These are phyloP conservation scores for Deroplatys truncata DNA, from an alignment of 2,888 invertebrate species.

Conservation along the genomic window DNA sequence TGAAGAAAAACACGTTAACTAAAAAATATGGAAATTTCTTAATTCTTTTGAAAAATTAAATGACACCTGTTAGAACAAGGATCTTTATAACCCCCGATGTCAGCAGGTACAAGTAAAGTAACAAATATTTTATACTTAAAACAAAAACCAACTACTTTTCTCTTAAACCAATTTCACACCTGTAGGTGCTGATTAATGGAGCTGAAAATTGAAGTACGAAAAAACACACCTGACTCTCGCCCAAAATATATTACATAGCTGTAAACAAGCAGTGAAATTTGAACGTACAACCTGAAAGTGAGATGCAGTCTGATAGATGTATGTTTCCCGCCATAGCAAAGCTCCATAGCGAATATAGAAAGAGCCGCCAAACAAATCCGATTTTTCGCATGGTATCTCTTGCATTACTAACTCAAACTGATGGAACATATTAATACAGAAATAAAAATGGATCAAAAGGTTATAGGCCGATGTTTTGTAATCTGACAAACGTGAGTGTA, in stretches of 20 bases:
- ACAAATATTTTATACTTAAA: no score
- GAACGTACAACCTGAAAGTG: not conserved
- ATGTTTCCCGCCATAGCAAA: not conserved
- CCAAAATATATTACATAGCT: not conserved
- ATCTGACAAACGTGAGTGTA: not conserved
- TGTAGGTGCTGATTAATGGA: not conserved
- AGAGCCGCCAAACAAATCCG: not conserved
- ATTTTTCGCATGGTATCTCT: not conserved
- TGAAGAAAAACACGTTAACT: no score
- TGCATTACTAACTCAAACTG: not conserved
- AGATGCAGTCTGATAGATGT: not conserved
- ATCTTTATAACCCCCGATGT: no score
- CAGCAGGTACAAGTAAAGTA: no score
- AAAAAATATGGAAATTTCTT: no score
- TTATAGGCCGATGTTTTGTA: not conserved
- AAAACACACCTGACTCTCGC: not conserved
- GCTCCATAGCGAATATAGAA: no score
- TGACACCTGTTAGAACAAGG: no score
- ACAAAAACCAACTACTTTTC: not conserved
- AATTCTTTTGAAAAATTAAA: no score
- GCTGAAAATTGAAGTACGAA: not conserved
- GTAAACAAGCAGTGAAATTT: not conserved
- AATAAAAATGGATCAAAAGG: not conserved
- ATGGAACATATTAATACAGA: not conserved
- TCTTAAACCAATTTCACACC: not conserved